Conservation (phyloP, 2,113 vertebrate genomes). For the Podarcis muralis region DNA sequence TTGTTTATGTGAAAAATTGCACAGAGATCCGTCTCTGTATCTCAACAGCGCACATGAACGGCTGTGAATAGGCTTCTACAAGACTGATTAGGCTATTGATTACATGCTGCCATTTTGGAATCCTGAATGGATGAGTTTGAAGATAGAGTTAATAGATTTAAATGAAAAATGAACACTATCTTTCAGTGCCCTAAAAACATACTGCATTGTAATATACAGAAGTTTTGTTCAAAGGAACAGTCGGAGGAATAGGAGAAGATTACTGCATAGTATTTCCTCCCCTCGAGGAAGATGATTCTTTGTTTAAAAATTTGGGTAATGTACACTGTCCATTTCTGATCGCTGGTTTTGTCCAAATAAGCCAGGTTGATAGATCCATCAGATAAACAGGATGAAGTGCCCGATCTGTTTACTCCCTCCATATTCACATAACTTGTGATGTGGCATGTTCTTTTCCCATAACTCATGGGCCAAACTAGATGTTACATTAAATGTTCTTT, state of each 20-base stretch:
- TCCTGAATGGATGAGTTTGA: conserved; percentile 40
- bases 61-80: conserved; percentile 39
- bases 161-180: conserved; percentile 35
- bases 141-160: conserved; percentile 49
- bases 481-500: not conserved
- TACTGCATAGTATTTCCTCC: conserved; percentile 8
- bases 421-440: not conserved
- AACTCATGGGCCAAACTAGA: too few species aligned
- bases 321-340: not conserved
- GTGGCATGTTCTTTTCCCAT: not conserved
- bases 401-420: not conserved
- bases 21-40: conserved; percentile 28
- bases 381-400: not conserved
- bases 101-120: conserved; percentile 35
- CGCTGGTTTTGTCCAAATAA: not conserved
- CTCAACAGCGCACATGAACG: conserved; percentile 29
- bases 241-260: not conserved
- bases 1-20: conserved; percentile 52
- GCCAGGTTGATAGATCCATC: not conserved
- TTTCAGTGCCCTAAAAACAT: conserved; percentile 34
- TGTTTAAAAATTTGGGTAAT: not conserved
- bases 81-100: conserved; percentile 41
- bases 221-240: conserved; percentile 7
- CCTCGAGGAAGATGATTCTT: not conserved
- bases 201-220: conserved; percentile 10